Percentiles rank a stretch among this genome's conserved stretches.
These are phyloP conservation scores for Anniella stebbinsi DNA, from an alignment of 2,797 vertebrate species.

Conservation along the genomic window DNA sequence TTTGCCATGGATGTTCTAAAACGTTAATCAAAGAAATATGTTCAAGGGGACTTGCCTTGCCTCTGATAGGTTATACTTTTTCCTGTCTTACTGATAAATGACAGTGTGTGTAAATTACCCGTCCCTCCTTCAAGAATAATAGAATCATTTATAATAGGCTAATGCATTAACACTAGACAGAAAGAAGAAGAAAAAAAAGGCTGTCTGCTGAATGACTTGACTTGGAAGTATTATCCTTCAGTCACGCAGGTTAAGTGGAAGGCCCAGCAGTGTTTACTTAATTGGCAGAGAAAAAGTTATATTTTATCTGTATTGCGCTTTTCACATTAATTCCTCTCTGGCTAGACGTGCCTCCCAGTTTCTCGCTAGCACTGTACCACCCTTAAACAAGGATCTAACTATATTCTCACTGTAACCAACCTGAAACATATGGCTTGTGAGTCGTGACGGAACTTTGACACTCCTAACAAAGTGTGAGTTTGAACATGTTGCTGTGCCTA, in stretches of 20 bases:
- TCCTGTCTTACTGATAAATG: constrained; percentile 66
- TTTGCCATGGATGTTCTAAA: constrained; percentile 67
- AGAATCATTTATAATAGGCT: constrained; percentile 68
- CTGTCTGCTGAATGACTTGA: constrained; percentile 68
- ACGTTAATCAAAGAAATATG: constrained; percentile 53
- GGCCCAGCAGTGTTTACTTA: constrained; percentile 54
- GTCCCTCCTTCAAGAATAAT: constrained; percentile 64
- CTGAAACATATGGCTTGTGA: constrained; percentile 87
- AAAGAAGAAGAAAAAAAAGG: constrained; percentile 40
- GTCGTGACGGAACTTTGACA: constrained; percentile 72
- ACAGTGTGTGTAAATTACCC: constrained; percentile 66
- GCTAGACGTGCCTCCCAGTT: constrained; percentile 75
- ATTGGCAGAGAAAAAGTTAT: constrained; percentile 67
- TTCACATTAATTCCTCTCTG: constrained; percentile 59
- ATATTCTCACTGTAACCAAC: constrained; percentile 89
- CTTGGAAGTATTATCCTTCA: constrained; percentile 66
- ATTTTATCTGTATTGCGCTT: constrained; percentile 68
- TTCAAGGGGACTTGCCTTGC: constrained; percentile 47
- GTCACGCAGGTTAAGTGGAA: constrained; percentile 67
- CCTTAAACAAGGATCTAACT: constrained; percentile 88
- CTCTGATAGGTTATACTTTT: constrained; percentile 56
- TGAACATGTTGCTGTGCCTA: constrained; percentile 82
- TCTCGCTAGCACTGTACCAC: constrained; percentile 79
- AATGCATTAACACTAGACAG: constrained; percentile 55
- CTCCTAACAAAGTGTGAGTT: constrained; percentile 80